Evolutionary conservation across 2,113 vertebrate species (phyloP).

Genomic region (Laticauda laticaudata): DNA sequence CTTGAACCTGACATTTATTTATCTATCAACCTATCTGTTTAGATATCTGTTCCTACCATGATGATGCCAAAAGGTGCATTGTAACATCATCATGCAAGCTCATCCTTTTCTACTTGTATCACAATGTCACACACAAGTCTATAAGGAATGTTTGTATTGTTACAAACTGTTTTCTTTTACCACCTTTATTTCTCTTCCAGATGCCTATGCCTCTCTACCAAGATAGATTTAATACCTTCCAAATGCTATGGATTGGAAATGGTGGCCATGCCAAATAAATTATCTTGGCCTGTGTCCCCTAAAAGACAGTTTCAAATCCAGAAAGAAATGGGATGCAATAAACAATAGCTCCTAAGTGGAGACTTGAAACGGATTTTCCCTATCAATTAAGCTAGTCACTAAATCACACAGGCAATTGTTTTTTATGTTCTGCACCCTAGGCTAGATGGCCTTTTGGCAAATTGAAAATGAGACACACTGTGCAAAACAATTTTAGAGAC

Average conservation of each 20-base stretch:
- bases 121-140: not conserved
- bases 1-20: not conserved
- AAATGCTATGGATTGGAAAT: not conserved
- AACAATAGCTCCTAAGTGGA: not conserved
- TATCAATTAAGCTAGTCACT: not conserved
- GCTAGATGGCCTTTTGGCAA: not conserved
- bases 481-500: not conserved
- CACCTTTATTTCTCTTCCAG: not conserved
- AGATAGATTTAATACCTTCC: not conserved
- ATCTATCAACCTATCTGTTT: not conserved
- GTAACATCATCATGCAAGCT: not conserved
- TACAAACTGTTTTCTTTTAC: not conserved
- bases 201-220: not conserved
- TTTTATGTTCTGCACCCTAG: not conserved
- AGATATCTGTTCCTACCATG: not conserved
- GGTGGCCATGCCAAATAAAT: not conserved
- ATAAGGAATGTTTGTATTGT: not conserved
- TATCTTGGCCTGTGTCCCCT: not conserved
- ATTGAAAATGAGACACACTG: not conserved
- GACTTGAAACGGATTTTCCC: not conserved
- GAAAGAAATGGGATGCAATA: not conserved
- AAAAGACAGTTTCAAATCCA: not conserved
- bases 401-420: not conserved
- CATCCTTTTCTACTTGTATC: not conserved
- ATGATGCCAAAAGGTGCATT: not conserved